These are phyloP conservation scores for Mobula hypostoma DNA, from an alignment of 2,113 vertebrate species.

Conservation along the genomic window DNA sequence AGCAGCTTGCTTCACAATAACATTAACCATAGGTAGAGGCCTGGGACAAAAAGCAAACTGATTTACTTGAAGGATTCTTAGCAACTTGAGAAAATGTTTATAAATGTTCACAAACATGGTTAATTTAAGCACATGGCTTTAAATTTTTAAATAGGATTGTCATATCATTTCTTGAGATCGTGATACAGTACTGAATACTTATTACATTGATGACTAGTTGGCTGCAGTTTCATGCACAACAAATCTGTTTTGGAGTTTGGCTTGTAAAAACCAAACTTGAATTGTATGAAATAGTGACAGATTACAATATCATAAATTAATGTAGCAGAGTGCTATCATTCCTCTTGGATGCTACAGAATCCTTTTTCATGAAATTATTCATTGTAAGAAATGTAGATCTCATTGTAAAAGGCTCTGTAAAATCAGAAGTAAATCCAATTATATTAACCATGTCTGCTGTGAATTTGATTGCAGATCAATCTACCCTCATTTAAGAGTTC, in stretches of 20 bases:
- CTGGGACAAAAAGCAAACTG: background rate
- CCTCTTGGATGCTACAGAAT: background rate
- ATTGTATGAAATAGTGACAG: background rate
- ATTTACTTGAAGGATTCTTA: background rate
- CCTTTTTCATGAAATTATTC: slow-evolving; percentile 6
- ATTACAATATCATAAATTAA: background rate
- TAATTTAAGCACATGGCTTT: background rate
- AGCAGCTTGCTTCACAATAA: background rate
- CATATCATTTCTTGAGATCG: background rate
- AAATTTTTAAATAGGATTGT: background rate
- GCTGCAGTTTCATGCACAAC: background rate
- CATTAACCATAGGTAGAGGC: background rate
- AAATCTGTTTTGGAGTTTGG: background rate
- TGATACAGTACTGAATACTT: background rate
- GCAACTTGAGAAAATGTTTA: background rate
- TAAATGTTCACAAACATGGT: too few species aligned
- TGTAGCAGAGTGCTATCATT: background rate
- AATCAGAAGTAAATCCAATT: too few species aligned
- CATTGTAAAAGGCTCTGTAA: background rate
- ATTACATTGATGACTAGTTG: background rate
- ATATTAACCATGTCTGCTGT: too few species aligned
- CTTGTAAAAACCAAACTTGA: background rate
- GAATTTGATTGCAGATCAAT: too few species aligned
- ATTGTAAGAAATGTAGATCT: background rate
- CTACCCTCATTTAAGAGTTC: too few species aligned